Base-by-base conservation (phyloP, 2,113 vertebrate species). In the Orycteropus afer region DNA sequence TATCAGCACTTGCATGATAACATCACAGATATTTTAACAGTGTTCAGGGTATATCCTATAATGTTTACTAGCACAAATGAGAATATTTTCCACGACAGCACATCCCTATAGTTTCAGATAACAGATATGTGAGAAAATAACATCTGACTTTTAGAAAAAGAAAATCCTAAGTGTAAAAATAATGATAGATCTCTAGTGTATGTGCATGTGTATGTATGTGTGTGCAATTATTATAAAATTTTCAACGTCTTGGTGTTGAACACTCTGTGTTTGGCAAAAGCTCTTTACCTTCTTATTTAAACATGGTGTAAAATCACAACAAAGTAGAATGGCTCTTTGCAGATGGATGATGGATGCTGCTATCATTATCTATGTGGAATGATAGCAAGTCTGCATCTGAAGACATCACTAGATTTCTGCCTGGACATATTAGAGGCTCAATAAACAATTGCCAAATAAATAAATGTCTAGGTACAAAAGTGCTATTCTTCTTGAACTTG, bases 401-500 rank as follows among this genome's bases (percentile, higher is more conserved):
- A 45, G 42, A 20, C 6, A 55, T 61, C 55, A 37, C 20, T 59
- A 47, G 34, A 71, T 69, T n/a, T 73, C 69, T 89, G 10, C 61
- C 55, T 59, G 32, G 20, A n/a, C 47, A 45, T 77, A 25, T 0
- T 3, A 55, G 49, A 7, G 22, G n/a, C 45, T 80, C 34, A 47
- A 23, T 61, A 83, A 89, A 71, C n/a, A 89, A 49, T n/a, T 67
- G 15, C 34, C 37, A 23, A 71, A 71, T 65, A 42, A 83, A 93
- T 51, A 76, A 57, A 55, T 27, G 13, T 14, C 45, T 59, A n/a
- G 7, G 32, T 65, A 57, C 25, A 91, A 79, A 86, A 63, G 1
- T 3, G 15, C 22, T 45, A 18, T 73, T 65, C 6, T 32, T 2
- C 29, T 65, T 87, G 25, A 17, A 77, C 53, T 86, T 59, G 51